Evolutionary conservation across 2,113 vertebrate species (phyloP).

Genomic region (cat (Felis catus)): F.catus_Fca126_mat1.0 CM031424.1:16076501-16077000

Average conservation of each 20-base stretch:
- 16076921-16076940: neutral
- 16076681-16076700: no score
- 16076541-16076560: neutral
- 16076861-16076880: neutral
- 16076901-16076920: neutral
- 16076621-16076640: no score
- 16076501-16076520: neutral
- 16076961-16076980: neutral
- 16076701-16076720: no score
- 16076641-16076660: no score
- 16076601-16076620: no score
- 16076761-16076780: no score
- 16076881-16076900: neutral
- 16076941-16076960: neutral
- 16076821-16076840: neutral
- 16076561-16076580: neutral
- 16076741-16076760: no score
- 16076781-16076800: no score
- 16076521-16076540: neutral
- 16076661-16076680: no score
- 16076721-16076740: no score
- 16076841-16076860: no score
- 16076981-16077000: neutral
- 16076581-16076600: neutral
- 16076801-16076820: neutral